Evolutionary conservation across 2,113 vertebrate species (phyloP).

Genomic region (Nothoprocta perdicaria): DNA sequence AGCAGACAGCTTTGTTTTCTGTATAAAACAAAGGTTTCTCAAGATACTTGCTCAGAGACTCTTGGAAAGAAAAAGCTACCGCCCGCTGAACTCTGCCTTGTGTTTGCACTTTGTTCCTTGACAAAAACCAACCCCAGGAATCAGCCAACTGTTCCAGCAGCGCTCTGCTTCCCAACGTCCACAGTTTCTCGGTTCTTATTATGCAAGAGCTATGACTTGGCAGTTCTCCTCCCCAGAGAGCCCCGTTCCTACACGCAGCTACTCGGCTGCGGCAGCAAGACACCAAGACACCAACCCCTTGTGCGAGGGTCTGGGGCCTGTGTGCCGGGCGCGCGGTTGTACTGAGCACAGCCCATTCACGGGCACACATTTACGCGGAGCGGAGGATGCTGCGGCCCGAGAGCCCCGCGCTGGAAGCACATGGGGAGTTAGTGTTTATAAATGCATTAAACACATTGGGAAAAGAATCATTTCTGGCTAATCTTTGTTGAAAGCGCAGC

Average conservation of each 20-base stretch:
- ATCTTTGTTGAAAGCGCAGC: neutral
- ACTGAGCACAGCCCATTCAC: neutral
- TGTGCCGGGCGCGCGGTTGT: neutral
- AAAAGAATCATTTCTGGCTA: neutral
- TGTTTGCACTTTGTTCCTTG: constrained; percentile 26
- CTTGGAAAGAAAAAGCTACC: neutral
- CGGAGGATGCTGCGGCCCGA: neutral
- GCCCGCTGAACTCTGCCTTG: neutral
- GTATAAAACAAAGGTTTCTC: neutral
- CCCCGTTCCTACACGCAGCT: neutral
- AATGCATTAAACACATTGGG: neutral
- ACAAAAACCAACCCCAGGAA: neutral
- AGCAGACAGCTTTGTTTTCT: neutral
- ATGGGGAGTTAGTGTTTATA: neutral
- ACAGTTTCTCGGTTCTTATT: neutral
- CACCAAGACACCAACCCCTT: neutral
- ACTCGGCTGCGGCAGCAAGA: neutral
- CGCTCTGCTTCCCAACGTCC: neutral
- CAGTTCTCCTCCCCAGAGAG: constrained; percentile 44
- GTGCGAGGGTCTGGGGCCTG: neutral
- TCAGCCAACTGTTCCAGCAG: neutral
- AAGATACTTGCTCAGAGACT: neutral
- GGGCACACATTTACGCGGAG: neutral
- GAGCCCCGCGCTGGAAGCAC: neutral
- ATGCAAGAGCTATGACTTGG: constrained; percentile 68